Evolutionary conservation across 2,888 invertebrate species (phyloP).

Genomic region (Pelosia muscerda): DNA sequence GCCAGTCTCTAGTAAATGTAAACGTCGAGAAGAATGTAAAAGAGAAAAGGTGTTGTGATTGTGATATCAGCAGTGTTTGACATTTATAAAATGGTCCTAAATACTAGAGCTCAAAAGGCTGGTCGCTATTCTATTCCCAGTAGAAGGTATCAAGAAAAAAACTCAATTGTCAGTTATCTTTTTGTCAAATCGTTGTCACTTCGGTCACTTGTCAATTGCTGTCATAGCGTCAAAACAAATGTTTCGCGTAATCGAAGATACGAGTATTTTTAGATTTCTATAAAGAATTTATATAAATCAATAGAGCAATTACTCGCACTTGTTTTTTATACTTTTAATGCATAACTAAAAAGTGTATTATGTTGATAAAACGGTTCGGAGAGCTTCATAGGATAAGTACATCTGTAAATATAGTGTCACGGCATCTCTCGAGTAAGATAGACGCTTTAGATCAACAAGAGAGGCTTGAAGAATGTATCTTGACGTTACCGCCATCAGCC

Average conservation of each 20-base stretch:
- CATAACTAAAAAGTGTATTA: slow-evolving; percentile 20
- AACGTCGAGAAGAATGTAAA: too few relatives aligned
- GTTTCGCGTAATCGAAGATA: slow-evolving; percentile 14
- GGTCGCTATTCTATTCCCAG: too few relatives aligned
- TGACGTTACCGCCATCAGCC: slow-evolving; percentile 80
- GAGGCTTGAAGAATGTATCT: slow-evolving; percentile 68
- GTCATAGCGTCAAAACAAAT: slow-evolving; percentile 39
- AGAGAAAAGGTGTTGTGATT: too few relatives aligned
- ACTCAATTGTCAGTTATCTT: too few relatives aligned
- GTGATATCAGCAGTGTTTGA: too few relatives aligned
- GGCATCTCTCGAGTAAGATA: slow-evolving; percentile 62
- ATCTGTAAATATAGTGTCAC: slow-evolving; percentile 39
- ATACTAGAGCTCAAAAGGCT: too few relatives aligned
- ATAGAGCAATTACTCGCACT: slow-evolving; percentile 25
- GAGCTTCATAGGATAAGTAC: slow-evolving; percentile 34
- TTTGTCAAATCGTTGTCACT: neutral
- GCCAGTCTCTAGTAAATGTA: too few relatives aligned
- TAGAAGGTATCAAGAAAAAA: too few relatives aligned
- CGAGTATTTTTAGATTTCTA: slow-evolving; percentile 45
- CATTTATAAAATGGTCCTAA: too few relatives aligned
- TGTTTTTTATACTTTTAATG: slow-evolving; percentile 16
- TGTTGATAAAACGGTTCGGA: slow-evolving; percentile 60
- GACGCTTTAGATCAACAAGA: slow-evolving; percentile 72
- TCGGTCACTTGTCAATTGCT: neutral
- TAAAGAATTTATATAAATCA: slow-evolving; percentile 20